These are phyloP conservation scores for Aspidoscelis tigris DNA, from an alignment of 2,113 vertebrate genomes.

Conservation along the genomic window DNA sequence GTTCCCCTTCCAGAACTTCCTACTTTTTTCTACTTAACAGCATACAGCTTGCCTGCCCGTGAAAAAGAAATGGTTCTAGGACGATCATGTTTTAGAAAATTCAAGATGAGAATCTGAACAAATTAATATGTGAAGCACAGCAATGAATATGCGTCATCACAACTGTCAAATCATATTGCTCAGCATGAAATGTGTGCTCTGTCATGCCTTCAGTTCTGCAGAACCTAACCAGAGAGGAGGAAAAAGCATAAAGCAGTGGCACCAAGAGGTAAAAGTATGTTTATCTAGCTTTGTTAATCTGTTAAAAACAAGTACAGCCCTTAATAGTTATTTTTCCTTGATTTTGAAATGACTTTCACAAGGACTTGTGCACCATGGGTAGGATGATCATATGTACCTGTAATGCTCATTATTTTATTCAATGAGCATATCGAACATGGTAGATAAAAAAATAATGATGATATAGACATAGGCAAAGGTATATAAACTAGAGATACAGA, in stretches of 20 bases:
- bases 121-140: slow-evolving; percentile 34
- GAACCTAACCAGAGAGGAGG: slow-evolving; percentile 51
- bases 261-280: slow-evolving; percentile 80
- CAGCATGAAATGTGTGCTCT: slow-evolving; percentile 62
- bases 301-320: slow-evolving; percentile 62
- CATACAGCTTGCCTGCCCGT: background rate
- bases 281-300: slow-evolving; percentile 59
- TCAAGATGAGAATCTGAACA: slow-evolving; percentile 16
- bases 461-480: slow-evolving; percentile 46
- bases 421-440: slow-evolving; percentile 55
- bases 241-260: slow-evolving; percentile 69
- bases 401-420: slow-evolving; percentile 61
- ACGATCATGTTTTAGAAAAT: background rate
- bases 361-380: slow-evolving; percentile 50
- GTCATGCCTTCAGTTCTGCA: slow-evolving; percentile 41
- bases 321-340: slow-evolving; percentile 49
- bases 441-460: slow-evolving; percentile 43
- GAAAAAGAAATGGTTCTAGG: background rate
- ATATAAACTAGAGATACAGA: slow-evolving; percentile 37
- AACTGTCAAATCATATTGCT: slow-evolving; percentile 57
- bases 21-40: background rate
- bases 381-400: slow-evolving; percentile 46
- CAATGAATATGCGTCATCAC: slow-evolving; percentile 58
- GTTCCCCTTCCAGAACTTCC: slow-evolving; percentile 42
- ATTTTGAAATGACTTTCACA: slow-evolving; percentile 64